phyloP scores from a whole-genome alignment of 1,140 invertebrate genomes.

The Bombus fervidus region DNA sequence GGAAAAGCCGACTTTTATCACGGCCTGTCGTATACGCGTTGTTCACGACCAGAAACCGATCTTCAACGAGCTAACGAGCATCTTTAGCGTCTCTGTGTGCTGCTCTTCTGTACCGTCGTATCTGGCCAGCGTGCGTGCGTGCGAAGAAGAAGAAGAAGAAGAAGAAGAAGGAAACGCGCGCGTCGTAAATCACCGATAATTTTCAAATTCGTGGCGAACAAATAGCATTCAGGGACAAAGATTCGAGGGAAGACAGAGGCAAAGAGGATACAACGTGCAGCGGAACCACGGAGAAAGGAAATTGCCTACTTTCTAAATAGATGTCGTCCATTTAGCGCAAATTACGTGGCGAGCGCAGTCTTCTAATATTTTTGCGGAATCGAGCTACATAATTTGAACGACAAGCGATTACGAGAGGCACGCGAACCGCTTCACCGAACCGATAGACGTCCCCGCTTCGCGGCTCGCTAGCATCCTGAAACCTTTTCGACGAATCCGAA shows the following conservation, averaged over 20 bases:
- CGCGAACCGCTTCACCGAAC: slow-evolving; percentile 11
- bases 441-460: background rate
- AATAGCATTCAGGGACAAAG: background rate
- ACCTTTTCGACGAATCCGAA: slow-evolving; percentile 26
- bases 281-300: background rate
- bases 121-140: background rate
- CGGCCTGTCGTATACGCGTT: background rate
- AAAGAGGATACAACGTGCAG: background rate
- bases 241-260: background rate
- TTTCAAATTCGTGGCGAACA: background rate
- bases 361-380: slow-evolving; percentile 20
- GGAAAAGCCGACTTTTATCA: background rate
- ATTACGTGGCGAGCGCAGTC: slow-evolving; percentile 13
- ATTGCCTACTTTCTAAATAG: slow-evolving; percentile 32
- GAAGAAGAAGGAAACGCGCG: no score
- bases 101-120: background rate
- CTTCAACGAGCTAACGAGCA: background rate
- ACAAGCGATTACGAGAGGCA: slow-evolving; percentile 45
- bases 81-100: background rate
- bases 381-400: slow-evolving; percentile 33
- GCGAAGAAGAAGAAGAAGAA: no score
- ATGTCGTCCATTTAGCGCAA: slow-evolving; percentile 1
- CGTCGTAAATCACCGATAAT: background rate
- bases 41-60: background rate
- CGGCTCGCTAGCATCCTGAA: background rate